Conservation (phyloP, 1,140 invertebrate genomes). For the Eubasilissa regina region DNA sequence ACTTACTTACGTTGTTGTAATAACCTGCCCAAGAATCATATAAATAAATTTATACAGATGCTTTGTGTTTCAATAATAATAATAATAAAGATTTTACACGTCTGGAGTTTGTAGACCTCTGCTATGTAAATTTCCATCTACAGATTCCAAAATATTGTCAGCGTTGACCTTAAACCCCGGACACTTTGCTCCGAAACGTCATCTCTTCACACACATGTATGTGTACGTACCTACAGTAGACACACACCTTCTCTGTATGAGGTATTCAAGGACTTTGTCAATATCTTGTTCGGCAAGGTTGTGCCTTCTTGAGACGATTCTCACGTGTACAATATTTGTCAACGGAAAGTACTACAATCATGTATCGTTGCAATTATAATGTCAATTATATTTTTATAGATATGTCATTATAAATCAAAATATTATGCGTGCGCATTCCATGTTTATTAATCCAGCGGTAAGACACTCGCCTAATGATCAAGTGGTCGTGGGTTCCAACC, state of each 20-base stretch:
- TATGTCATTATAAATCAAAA: too few species aligned
- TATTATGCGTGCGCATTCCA: too few species aligned
- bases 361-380: not conserved
- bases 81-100: not conserved
- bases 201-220: not conserved
- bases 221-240: not conserved
- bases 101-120: not conserved
- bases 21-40: not conserved
- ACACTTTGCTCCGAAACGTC: not conserved
- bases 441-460: too few species aligned
- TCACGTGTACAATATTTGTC: not conserved
- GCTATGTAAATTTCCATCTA: constrained; percentile 5
- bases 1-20: not conserved
- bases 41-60: not conserved
- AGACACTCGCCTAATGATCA: too few species aligned
- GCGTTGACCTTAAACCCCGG: not conserved
- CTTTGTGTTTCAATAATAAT: not conserved
- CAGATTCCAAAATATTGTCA: not conserved
- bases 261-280: constrained; percentile 1
- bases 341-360: not conserved
- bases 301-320: not conserved
- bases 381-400: not conserved
- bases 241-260: not conserved
- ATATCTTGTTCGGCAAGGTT: not conserved
- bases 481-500: too few species aligned